Evolutionary conservation across 2,113 vertebrate species (phyloP).

Genomic region (Nannobrachium achirus): DNA sequence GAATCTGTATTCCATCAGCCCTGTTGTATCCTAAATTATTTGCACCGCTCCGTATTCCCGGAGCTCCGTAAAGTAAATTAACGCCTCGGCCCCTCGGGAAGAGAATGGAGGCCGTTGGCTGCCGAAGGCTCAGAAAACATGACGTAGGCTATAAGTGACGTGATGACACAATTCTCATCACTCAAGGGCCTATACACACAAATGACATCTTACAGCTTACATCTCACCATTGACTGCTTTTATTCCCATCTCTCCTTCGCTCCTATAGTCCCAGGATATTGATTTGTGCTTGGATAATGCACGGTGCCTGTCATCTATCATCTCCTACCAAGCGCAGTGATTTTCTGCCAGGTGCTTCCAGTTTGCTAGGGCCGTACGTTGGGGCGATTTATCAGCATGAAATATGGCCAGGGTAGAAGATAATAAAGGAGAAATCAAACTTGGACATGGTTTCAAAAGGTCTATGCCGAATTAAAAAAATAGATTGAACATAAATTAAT

Average conservation of each 20-base stretch:
- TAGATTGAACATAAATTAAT: neutral
- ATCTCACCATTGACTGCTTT: slow-evolving; percentile 32
- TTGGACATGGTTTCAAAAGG: slow-evolving; percentile 13
- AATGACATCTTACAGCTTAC: slow-evolving; percentile 16
- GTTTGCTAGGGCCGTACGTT: slow-evolving; percentile 8
- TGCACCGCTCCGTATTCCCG: slow-evolving; percentile 42
- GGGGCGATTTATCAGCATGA: slow-evolving; percentile 31
- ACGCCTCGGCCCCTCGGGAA: slow-evolving; percentile 37
- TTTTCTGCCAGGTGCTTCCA: slow-evolving; percentile 9
- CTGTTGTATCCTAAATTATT: slow-evolving; percentile 47
- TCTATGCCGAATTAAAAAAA: slow-evolving; percentile 27
- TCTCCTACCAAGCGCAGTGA: slow-evolving; percentile 27
- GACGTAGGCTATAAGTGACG: slow-evolving; percentile 14
- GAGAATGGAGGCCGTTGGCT: slow-evolving; percentile 33
- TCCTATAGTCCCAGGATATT: slow-evolving; percentile 18
- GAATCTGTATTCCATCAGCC: slow-evolving; percentile 48
- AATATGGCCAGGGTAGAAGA: slow-evolving; percentile 24
- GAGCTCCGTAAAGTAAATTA: slow-evolving; percentile 66
- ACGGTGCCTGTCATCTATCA: slow-evolving; percentile 29
- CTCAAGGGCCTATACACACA: slow-evolving; percentile 24
- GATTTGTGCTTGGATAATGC: slow-evolving; percentile 42
- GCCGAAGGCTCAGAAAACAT: slow-evolving; percentile 39
- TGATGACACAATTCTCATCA: slow-evolving; percentile 36
- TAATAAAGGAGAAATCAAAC: slow-evolving; percentile 33
- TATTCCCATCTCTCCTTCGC: slow-evolving; percentile 23